Evolutionary conservation across 1,140 invertebrate species (phyloP).

Genomic region (Anoplophora glabripennis): DNA sequence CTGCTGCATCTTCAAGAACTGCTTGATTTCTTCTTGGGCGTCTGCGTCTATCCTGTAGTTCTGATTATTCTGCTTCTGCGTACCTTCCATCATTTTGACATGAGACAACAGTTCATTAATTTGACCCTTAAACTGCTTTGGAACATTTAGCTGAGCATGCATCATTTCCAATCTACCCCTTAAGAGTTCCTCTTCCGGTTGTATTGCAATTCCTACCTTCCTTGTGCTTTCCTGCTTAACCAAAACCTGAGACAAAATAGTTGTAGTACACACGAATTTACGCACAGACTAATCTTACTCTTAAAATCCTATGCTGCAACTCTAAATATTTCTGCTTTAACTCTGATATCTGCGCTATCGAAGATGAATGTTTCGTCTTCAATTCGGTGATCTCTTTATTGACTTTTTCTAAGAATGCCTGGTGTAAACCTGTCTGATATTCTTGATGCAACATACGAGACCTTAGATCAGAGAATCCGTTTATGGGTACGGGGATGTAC

Average conservation of each 20-base stretch:
- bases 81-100: constrained; percentile 41
- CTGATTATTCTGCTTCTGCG: constrained; percentile 40
- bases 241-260: constrained; percentile 61
- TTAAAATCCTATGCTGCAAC: constrained; percentile 73
- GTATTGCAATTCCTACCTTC: constrained; percentile 80
- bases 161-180: constrained; percentile 81
- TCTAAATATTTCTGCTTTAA: constrained; percentile 71
- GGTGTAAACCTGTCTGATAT: constrained; percentile 76
- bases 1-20: constrained; percentile 80
- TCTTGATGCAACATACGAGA: constrained; percentile 79
- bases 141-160: constrained; percentile 81
- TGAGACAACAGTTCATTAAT: constrained; percentile 86
- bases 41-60: constrained; percentile 63
- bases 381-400: constrained; percentile 73
- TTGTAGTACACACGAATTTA: not conserved
- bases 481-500: constrained; percentile 88
- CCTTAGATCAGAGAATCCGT: constrained; percentile 85
- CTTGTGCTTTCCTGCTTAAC: constrained; percentile 82
- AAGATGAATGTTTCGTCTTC: constrained; percentile 68
- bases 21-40: constrained; percentile 61
- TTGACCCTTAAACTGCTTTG: constrained; percentile 88
- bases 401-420: constrained; percentile 71
- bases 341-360: constrained; percentile 70
- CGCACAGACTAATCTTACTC: constrained; percentile 53
- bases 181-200: constrained; percentile 85